Percentiles rank a stretch among this genome's conserved stretches.
phyloP scores from a whole-genome alignment of 2,888 invertebrate genomes.

The Aleiodes leptofemur region DNA sequence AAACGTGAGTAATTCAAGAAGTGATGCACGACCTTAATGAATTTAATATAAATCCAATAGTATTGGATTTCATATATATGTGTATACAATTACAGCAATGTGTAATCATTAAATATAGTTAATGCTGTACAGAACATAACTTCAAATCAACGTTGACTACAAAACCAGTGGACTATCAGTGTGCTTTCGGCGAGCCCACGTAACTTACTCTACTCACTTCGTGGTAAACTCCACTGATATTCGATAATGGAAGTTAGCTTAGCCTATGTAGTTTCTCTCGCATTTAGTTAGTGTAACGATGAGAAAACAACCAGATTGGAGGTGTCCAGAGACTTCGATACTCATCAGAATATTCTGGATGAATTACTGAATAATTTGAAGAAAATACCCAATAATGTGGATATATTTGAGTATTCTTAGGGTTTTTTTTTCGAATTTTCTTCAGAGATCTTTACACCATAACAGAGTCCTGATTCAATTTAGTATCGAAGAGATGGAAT shows the following conservation, averaged over 20 bases:
- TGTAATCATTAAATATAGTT: slow-evolving; percentile 69
- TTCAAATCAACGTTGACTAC: slow-evolving; percentile 70
- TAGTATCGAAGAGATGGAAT: too few species aligned
- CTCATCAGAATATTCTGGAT: not conserved
- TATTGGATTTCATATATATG: slow-evolving; percentile 42
- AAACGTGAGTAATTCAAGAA: too few species aligned
- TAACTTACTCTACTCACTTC: slow-evolving; percentile 58
- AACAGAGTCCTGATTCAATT: too few species aligned
- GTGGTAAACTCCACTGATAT: slow-evolving; percentile 55
- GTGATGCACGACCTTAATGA: too few species aligned
- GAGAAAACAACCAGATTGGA: slow-evolving; percentile 29
- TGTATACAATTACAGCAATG: slow-evolving; percentile 65
- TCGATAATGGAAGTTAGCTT: slow-evolving; percentile 63
- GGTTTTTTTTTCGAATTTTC: too few species aligned
- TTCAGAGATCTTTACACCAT: too few species aligned
- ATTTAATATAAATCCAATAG: slow-evolving; percentile 57
- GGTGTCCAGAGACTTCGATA: slow-evolving; percentile 5
- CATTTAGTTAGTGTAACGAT: slow-evolving; percentile 6
- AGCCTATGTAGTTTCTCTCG: slow-evolving; percentile 25
- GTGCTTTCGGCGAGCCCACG: slow-evolving; percentile 63
- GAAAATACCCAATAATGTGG: too few species aligned
- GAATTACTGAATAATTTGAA: not conserved
- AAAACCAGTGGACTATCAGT: slow-evolving; percentile 60
- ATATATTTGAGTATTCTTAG: too few species aligned
- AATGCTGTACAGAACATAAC: slow-evolving; percentile 68